Evolutionary conservation across 2,797 vertebrate species (phyloP).

Genomic region (Phataginus tricuspis): DNA sequence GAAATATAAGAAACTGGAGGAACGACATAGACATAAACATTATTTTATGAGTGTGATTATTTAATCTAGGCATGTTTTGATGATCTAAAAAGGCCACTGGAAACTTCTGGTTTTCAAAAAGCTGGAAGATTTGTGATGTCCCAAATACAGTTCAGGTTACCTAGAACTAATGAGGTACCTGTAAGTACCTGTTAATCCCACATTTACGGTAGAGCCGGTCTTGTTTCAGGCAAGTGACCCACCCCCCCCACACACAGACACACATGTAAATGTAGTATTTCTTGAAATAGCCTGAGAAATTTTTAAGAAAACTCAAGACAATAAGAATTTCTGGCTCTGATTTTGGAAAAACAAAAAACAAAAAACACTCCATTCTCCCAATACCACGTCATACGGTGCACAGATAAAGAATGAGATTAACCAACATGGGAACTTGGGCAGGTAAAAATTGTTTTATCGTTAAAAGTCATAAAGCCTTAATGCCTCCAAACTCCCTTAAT

Average conservation of each 20-base stretch:
- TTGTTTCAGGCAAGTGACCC: too few relatives aligned
- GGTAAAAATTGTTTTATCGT: too few relatives aligned
- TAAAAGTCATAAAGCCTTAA: neutral
- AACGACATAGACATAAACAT: neutral
- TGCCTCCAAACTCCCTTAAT: neutral
- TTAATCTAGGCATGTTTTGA: neutral
- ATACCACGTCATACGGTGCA: rapidly evolving
- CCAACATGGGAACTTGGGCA: neutral
- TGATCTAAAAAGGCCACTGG: neutral
- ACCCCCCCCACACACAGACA: rapidly evolving
- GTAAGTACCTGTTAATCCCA: too few relatives aligned
- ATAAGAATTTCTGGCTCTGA: neutral
- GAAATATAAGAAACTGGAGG: rapidly evolving
- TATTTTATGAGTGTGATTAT: neutral
- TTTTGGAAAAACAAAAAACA: neutral
- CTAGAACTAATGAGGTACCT: neutral
- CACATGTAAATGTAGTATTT: too few relatives aligned
- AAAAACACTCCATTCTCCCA: rapidly evolving
- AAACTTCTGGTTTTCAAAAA: neutral
- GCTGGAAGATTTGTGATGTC: neutral
- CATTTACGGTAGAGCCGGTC: too few relatives aligned
- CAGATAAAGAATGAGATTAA: neutral
- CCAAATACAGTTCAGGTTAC: neutral
- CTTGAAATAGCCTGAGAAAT: neutral
- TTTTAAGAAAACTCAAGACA: neutral